Percentiles rank a stretch among this genome's conserved stretches.
phyloP scores from a whole-genome alignment of 2,888 invertebrate genomes.

The Agonopterix arenella region DNA sequence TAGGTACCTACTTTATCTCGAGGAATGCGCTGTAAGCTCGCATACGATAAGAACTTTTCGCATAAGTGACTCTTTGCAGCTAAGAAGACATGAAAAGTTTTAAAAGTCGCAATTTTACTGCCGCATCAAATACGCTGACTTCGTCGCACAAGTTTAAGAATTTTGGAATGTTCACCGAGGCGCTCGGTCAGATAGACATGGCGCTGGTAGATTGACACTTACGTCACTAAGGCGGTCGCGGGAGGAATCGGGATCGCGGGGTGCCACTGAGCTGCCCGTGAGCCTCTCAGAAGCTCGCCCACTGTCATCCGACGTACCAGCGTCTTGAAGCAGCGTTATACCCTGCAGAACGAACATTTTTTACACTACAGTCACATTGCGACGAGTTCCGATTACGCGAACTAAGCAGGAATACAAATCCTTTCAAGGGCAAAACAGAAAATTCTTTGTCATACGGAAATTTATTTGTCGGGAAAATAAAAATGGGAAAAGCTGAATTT shows the following conservation, averaged over 20 bases:
- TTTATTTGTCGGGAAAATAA: slow-evolving; percentile 8
- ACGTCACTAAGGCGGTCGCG: slow-evolving; percentile 91
- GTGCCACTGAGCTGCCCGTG: slow-evolving; percentile 85
- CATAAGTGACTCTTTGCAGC: slow-evolving; percentile 8
- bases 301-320: slow-evolving; percentile 91
- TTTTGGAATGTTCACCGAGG: neutral
- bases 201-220: slow-evolving; percentile 64
- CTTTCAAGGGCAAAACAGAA: neutral
- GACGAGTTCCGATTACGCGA: neutral
- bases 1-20: slow-evolving; percentile 10
- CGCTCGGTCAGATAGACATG: neutral
- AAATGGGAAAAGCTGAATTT: slow-evolving; percentile 14
- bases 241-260: slow-evolving; percentile 88
- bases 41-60: slow-evolving; percentile 12
- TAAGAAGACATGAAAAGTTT: slow-evolving; percentile 6
- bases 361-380: slow-evolving; percentile 7
- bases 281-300: slow-evolving; percentile 88
- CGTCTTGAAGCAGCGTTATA: slow-evolving; percentile 85
- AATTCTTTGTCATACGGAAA: neutral
- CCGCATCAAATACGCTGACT: slow-evolving; percentile 15
- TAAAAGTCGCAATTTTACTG: slow-evolving; percentile 14
- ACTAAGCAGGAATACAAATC: neutral
- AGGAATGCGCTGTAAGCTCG: slow-evolving; percentile 14
- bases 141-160: neutral
- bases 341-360: slow-evolving; percentile 61